Evolutionary conservation across 1,140 invertebrate species (phyloP), one percentile per base, ranked within the genome.

Genomic region (Leptopilina boulardi): DNA sequence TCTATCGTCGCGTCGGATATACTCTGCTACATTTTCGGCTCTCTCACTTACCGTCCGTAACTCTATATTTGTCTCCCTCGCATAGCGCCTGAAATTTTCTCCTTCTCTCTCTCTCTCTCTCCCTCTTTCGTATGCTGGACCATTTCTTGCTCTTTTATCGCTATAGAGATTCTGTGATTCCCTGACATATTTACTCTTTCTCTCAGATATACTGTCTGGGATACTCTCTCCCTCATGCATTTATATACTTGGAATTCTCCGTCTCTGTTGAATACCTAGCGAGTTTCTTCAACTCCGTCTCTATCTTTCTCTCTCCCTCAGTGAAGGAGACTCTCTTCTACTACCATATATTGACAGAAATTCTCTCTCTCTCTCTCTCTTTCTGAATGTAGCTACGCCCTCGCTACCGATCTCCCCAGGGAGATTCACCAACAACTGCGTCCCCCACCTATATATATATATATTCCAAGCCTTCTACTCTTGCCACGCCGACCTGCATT

Each of bases 401-500:
- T 73, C 76, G 75, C 75, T 73, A 59, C 42, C 56, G 41, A 15
- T 34, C 71, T 76, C 54, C 59, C 21, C 42, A n/a, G n/a, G n/a
- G n/a, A n/a, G n/a, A n/a, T n/a, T n/a, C n/a, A n/a, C n/a, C n/a
- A n/a, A n/a, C n/a, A n/a, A n/a, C n/a, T 41, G 15, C 3, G 23
- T 80, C 75, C 26, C 19, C 23, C 30, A 18, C 56, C n/a, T n/a
- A n/a, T 59, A 70, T n/a, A 19, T 30, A 23, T 42, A 38, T 38
- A 38, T 51, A 70, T 75, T 75, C 76, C 75, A 66, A 79, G 74
- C 74, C 75, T 38, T 38, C 34, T 81, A 76, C 74, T 76, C 70
- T n/a, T 72, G 76, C 75, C 79, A 81, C 82, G 83, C 80, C 88
- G 87, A 89, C 88, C 87, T 89, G 88, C 87, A 90, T 90, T 90